phyloP scores from a whole-genome alignment of 2,113 vertebrate species.

The human region GRCh38 chr2:1723001-1723500 shows the following conservation, averaged over 20 bases:
- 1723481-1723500: fast-evolving
- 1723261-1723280: not conserved
- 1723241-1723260: not conserved
- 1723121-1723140: not conserved
- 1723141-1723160: not conserved
- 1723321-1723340: not conserved
- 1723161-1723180: not conserved
- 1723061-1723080: not conserved
- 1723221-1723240: not conserved
- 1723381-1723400: not conserved
- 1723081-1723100: not conserved
- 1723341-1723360: not conserved
- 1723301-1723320: not conserved
- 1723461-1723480: too few species aligned
- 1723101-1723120: too few species aligned
- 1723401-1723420: too few species aligned
- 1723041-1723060: not conserved
- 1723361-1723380: not conserved
- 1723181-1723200: not conserved
- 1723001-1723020: not conserved
- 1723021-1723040: not conserved
- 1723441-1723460: too few species aligned
- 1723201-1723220: not conserved
- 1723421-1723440: not conserved
- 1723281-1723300: not conserved